Conservation (phyloP, 2,888 invertebrate species). For the Trissoscelio sp. region DNA sequence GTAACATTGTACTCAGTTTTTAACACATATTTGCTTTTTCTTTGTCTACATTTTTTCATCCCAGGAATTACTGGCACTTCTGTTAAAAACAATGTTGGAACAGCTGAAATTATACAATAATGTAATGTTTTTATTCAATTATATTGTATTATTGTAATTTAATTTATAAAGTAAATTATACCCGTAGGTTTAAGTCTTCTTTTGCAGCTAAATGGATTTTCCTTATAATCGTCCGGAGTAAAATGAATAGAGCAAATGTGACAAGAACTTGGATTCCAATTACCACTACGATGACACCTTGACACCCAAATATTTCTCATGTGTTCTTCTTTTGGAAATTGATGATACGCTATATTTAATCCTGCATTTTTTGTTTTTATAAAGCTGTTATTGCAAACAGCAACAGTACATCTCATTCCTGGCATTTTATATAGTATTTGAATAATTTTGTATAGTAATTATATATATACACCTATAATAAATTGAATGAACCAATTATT, state of each 20-base stretch:
- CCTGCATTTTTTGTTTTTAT: constrained; percentile 40
- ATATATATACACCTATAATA: constrained; percentile 30
- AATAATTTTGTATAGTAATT: constrained; percentile 14
- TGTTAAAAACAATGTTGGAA: constrained; percentile 9
- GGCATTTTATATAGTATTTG: no score
- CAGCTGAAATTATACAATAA: constrained; percentile 9
- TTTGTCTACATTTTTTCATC: background rate
- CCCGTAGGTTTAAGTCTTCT: constrained; percentile 24
- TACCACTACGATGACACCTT: constrained; percentile 23
- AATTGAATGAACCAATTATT: no score
- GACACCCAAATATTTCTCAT: constrained; percentile 20
- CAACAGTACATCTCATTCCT: constrained; percentile 42
- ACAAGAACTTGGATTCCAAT: constrained; percentile 39
- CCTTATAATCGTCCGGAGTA: constrained; percentile 17
- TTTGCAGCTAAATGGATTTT: constrained; percentile 4
- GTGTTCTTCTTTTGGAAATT: constrained; percentile 18
- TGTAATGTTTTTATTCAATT: no score
- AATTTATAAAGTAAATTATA: background rate
- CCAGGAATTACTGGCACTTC: constrained; percentile 5
- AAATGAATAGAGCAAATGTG: constrained; percentile 32
- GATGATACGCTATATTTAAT: constrained; percentile 22
- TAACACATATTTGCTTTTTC: background rate
- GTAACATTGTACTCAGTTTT: background rate
- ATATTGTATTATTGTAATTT: no score
- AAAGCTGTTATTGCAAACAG: constrained; percentile 35